Evolutionary conservation across 2,797 vertebrate species (phyloP), one percentile per base, ranked within the genome.

Genomic region (Lerista edwardsae): DNA sequence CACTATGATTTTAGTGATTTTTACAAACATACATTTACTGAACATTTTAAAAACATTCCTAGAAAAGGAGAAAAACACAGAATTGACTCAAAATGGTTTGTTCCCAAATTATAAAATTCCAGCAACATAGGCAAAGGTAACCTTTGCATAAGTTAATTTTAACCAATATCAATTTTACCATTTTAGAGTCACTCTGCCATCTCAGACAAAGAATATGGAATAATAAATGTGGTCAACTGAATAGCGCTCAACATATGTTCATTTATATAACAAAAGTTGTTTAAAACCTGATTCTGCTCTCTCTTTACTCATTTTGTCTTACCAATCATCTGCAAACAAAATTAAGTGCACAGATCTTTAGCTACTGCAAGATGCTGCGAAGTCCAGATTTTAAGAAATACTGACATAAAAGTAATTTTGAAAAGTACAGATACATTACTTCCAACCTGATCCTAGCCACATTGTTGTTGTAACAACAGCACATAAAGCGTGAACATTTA

Each of bases 81-180:
- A 77, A 34, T 83, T 91, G 80, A 82, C 86, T 89, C 91, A 87
- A 81, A 91, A 73, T 12, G 83, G 44, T 88, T 89, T 36, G 65
- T 79, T 34, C 62, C 15, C 77, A 85, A 90, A 90, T 80, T 61
- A 84, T 86, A 83, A 90, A 86, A 93, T 86, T 85, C n/a, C 47
- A 84, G 72, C 62, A 88, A 67, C 3, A 75, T 10, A 91, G 69
- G 89, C 41, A 87, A 69, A 89, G 44, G 41, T 14, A 90, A 80
- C 47, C 14, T 82, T 84, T 89, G 68, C 74, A 73, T 84, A 87
- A 11, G 1, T 88, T 39, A 21, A 89, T 71, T 85, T 61, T 87
- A 92, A 77, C 36, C 41, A 84, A 87, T 91, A 89, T 80, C 0
- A 9, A 78, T 90, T 90, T 92, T 88, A 89, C 31, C 57, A 51